Conservation (phyloP, 2,888 invertebrate species). For the Choristoneura rosaceana region DNA sequence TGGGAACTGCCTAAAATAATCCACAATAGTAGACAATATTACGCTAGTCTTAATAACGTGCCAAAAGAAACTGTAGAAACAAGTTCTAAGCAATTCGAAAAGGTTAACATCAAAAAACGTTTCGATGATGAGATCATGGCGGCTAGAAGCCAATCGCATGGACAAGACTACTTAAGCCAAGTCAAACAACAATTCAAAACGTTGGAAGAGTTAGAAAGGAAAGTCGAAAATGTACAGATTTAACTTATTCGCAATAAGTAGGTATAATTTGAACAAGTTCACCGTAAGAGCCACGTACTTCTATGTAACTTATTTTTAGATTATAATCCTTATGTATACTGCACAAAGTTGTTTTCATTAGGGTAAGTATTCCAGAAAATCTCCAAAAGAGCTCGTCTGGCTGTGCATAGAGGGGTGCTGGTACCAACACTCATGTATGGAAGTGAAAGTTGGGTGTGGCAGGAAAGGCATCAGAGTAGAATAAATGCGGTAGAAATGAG, state of each 20-base stretch:
- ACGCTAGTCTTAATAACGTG: constrained; percentile 3
- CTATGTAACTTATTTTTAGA: constrained; percentile 24
- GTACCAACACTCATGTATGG: too few relatives aligned
- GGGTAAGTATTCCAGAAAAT: too few relatives aligned
- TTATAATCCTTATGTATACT: neutral
- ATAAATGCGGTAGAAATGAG: too few relatives aligned
- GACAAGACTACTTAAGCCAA: neutral
- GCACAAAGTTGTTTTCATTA: neutral
- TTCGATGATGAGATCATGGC: neutral
- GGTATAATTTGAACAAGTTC: neutral
- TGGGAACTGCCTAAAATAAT: neutral
- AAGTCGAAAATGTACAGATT: neutral
- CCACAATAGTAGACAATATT: constrained; percentile 35
- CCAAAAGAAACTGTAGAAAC: neutral
- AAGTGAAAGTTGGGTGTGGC: too few relatives aligned
- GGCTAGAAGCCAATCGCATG: too few relatives aligned
- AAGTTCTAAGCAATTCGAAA: neutral
- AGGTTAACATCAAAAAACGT: neutral
- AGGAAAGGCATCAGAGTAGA: too few relatives aligned
- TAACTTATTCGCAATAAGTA: neutral
- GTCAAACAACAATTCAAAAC: neutral
- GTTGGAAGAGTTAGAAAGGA: neutral
- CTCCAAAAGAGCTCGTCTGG: too few relatives aligned
- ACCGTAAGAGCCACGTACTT: constrained; percentile 14
- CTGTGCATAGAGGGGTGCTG: too few relatives aligned